Evolutionary conservation across 2,113 vertebrate genomes (phyloP).

Genomic region (Paraplagusia blochii): DNA sequence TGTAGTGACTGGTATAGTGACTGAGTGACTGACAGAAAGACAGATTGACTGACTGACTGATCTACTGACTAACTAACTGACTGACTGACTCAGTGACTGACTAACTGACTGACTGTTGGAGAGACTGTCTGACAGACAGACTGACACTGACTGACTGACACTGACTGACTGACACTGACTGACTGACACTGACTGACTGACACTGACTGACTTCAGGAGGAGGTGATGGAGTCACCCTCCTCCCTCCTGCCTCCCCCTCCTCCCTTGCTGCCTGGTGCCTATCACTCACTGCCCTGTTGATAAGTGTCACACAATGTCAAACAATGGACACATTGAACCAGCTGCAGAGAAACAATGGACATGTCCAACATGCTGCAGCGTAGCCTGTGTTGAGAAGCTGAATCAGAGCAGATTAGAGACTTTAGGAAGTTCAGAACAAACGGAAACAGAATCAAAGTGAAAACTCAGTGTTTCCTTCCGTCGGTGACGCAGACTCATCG

Average conservation of each 20-base stretch:
- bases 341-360: slow-evolving; percentile 30
- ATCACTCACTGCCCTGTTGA: slow-evolving; percentile 60
- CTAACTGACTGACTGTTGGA: too few species aligned
- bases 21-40: too few species aligned
- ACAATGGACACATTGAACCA: slow-evolving; percentile 67
- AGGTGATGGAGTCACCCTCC: slow-evolving; percentile 40
- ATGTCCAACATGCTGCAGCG: slow-evolving; percentile 2
- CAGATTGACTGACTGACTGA: too few species aligned
- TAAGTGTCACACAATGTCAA: slow-evolving; percentile 32
- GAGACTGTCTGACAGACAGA: too few species aligned
- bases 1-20: too few species aligned
- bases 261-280: slow-evolving; percentile 44
- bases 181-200: slow-evolving; percentile 27
- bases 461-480: too few species aligned
- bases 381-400: slow-evolving; percentile 8
- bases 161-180: too few species aligned
- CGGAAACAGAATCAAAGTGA: background rate
- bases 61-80: too few species aligned
- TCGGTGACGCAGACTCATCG: too few species aligned
- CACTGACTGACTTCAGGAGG: slow-evolving; percentile 11
- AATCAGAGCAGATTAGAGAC: background rate
- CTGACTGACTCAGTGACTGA: too few species aligned
- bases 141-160: too few species aligned
- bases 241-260: slow-evolving; percentile 21
- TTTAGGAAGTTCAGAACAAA: too few species aligned